A percentile compares a stretch with the other conserved stretches of the same genome.
Conservation (phyloP, 2,888 invertebrate species). For the Tetheella fluctuosa region DNA sequence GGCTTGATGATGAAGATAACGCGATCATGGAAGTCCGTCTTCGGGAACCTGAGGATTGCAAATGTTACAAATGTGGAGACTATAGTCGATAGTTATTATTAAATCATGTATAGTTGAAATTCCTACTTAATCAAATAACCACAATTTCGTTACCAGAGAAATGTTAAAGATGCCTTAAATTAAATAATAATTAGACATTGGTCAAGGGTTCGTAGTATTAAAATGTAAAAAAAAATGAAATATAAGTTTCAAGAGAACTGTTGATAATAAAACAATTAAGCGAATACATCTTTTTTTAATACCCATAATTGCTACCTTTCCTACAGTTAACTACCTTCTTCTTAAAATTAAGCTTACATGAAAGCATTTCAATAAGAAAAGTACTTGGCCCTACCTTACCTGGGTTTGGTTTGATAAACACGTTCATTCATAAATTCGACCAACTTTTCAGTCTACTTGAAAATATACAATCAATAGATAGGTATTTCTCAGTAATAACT, state of each 20-base stretch:
- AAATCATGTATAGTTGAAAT: background rate
- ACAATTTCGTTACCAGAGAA: background rate
- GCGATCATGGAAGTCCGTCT: slow-evolving; percentile 92
- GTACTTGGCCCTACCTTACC: no score
- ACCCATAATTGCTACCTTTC: no score
- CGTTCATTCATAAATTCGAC: no score
- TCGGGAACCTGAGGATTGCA: slow-evolving; percentile 94
- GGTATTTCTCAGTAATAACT: no score
- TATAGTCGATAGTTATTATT: slow-evolving; percentile 86
- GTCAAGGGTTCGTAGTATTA: slow-evolving; percentile 30
- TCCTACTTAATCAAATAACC: background rate
- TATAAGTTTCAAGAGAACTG: background rate
- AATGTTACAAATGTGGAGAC: slow-evolving; percentile 95
- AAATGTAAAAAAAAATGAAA: slow-evolving; percentile 12
- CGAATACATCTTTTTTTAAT: no score
- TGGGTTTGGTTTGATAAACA: no score
- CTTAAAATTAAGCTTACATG: no score
- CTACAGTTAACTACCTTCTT: no score
- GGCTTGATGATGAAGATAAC: slow-evolving; percentile 87
- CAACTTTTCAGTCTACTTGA: no score
- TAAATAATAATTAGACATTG: slow-evolving; percentile 17
- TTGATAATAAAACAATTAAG: background rate
- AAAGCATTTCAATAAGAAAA: no score
- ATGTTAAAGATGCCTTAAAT: slow-evolving; percentile 8
- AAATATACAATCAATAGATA: no score